phyloP scores from a whole-genome alignment of 2,797 vertebrate genomes.

The Poecilia gillii region DNA sequence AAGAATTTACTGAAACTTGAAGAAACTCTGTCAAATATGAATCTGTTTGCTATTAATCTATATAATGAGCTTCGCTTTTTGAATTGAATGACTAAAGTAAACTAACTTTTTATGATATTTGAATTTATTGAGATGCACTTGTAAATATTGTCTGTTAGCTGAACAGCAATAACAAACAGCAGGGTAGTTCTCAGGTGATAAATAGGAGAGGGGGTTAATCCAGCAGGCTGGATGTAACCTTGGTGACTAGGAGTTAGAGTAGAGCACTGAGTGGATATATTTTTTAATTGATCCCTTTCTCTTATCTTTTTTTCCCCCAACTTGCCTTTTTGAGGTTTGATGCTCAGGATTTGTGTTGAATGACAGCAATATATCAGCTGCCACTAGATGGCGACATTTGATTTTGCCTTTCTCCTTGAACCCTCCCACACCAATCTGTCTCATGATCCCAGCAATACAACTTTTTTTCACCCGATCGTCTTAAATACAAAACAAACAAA shows the following conservation, averaged over 20 bases:
- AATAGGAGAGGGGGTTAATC: conserved; percentile 61
- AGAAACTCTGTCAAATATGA: neutral
- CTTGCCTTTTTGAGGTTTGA: conserved; percentile 54
- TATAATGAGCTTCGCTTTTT: neutral
- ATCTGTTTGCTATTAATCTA: neutral
- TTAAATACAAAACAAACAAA: conserved; percentile 36
- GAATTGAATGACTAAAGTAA: neutral
- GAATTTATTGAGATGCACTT: neutral
- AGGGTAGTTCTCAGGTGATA: conserved; percentile 61
- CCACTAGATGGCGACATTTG: conserved; percentile 69
- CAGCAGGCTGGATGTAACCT: conserved; percentile 80
- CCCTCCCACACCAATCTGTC: conserved; percentile 5
- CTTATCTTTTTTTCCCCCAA: conserved; percentile 42
- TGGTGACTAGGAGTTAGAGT: conserved; percentile 40
- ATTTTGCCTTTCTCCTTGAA: conserved; percentile 30
- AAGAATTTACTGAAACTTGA: neutral
- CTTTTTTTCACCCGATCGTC: conserved; percentile 35
- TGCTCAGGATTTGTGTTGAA: conserved; percentile 75
- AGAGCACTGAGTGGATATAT: conserved; percentile 49
- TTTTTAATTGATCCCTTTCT: conserved; percentile 50
- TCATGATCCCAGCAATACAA: conserved; percentile 46
- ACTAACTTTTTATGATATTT: neutral
- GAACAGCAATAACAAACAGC: conserved; percentile 75
- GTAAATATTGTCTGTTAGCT: conserved; percentile 20
- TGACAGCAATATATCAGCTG: conserved; percentile 59